These are phyloP conservation scores for Neodiprion lecontei DNA, from an alignment of 1,140 invertebrate genomes.

Conservation along the genomic window DNA sequence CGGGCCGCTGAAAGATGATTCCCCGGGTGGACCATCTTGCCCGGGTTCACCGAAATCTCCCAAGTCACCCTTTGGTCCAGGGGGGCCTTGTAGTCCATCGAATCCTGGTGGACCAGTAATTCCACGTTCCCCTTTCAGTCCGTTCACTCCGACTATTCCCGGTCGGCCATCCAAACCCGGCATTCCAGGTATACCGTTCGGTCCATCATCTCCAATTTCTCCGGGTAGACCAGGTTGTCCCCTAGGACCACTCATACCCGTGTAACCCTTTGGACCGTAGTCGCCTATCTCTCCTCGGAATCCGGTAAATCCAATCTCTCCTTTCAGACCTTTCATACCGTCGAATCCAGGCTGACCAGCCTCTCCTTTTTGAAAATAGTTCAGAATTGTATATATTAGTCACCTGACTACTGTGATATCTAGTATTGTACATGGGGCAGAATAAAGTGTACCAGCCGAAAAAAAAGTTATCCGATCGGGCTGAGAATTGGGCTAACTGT, in stretches of 20 bases:
- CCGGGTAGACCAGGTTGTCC: conserved; percentile 65
- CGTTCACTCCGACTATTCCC: conserved; percentile 61
- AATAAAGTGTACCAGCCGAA: too few species aligned
- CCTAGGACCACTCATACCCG: conserved; percentile 57
- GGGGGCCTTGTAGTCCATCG: conserved; percentile 62
- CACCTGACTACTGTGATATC: neutral
- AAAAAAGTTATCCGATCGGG: too few species aligned
- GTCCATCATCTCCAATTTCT: conserved; percentile 58
- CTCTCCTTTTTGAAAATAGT: conserved; percentile 33
- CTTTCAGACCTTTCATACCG: conserved; percentile 59
- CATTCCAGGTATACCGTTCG: conserved; percentile 51
- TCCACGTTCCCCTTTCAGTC: conserved; percentile 68
- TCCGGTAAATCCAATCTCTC: conserved; percentile 65
- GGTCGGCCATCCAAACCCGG: conserved; percentile 56
- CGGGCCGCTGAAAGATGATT: conserved; percentile 67
- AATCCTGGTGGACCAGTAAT: conserved; percentile 59
- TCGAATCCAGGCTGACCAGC: conserved; percentile 51
- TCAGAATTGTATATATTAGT: neutral
- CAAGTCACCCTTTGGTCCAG: conserved; percentile 55
- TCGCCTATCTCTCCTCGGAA: conserved; percentile 66
- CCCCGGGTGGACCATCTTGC: conserved; percentile 53
- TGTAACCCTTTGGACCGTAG: conserved; percentile 59
- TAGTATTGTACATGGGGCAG: too few species aligned
- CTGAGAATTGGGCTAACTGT: too few species aligned
- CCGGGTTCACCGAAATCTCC: conserved; percentile 58